Evolutionary conservation across 1,140 invertebrate genomes (phyloP), one percentile per base, ranked within the genome.

Genomic region (Drosophila hydei): DNA sequence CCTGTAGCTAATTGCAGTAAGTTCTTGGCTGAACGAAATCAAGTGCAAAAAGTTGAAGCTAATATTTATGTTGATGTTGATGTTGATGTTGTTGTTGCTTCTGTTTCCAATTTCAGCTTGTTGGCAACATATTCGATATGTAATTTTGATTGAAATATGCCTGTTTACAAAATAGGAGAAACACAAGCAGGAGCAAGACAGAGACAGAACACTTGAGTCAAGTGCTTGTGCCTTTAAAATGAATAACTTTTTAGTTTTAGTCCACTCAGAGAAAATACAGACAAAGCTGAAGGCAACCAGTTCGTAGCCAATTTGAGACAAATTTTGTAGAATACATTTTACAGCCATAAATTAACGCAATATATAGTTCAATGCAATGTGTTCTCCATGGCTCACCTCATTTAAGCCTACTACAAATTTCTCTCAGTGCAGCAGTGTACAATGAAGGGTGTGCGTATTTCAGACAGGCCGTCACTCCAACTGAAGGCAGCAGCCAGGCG

Each of bases 141-240:
- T 72, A 88, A 79, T 83, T 88, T 83, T 83, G 83, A 88, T 88
- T 88, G 84, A 88, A 88, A 88, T 83, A 83, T 88, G 78, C 78
- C 83, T 87, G 83, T 81, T 87, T 87, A 79, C 74, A 50, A 63
- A 73, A 38, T 48, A 58, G 52, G 52, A 52, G 47, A 60, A 77
- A 62, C 25, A 61, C 52, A 62, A 63, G 45, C 65, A 58, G 59
- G 16, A 80, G 33, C 30, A 30, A 25, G 40, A 75, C 16, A 30
- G 38, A 11, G n/a, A 25, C 38, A 58, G 25, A 19, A n/a, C 14
- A 55, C 8, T 5, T 14, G 52, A 74, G 48, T 64, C 65, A 69
- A 79, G 63, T 71, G 64, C 47, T 40, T 76, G 50, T 60, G 62
- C 30, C 21, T 54, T 73, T 48, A 64, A 70, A 77, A 80, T 67